Percentiles rank a stretch among this genome's conserved stretches.
Conservation (phyloP, 2,888 invertebrate species). For the Pomacea canaliculata region DNA sequence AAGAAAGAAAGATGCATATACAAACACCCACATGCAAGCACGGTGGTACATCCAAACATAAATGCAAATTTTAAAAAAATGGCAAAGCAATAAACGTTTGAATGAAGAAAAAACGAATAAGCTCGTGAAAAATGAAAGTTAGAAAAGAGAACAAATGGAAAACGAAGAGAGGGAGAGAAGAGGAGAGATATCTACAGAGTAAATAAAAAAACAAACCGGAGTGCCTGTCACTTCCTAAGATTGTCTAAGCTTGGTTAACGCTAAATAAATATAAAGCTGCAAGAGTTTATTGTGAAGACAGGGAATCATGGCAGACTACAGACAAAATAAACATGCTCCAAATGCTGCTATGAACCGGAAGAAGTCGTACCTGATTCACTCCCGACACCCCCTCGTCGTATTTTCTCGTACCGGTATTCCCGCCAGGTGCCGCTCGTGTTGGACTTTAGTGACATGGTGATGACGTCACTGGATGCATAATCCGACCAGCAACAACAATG, state of each 20-base stretch:
- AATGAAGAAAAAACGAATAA: background rate
- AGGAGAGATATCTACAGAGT: background rate
- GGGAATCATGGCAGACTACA: no score
- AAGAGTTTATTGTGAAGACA: no score
- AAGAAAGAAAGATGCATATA: no score
- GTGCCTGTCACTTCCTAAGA: no score
- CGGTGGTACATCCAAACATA: no score
- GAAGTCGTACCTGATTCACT: conserved; percentile 22
- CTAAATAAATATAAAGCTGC: no score
- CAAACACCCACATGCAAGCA: no score
- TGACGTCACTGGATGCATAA: background rate
- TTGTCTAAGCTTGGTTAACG: no score
- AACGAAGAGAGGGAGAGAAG: conserved; percentile 2
- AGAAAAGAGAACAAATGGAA: background rate
- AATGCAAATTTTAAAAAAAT: background rate
- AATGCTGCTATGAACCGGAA: no score
- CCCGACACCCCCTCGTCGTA: conserved; percentile 14
- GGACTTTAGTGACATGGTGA: conserved; percentile 29
- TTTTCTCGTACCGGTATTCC: conserved; percentile 34
- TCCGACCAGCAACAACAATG: background rate
- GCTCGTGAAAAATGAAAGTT: background rate
- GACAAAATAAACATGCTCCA: no score
- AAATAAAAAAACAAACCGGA: background rate
- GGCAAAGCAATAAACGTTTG: background rate
- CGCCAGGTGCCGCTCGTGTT: conserved; percentile 29